Evolutionary conservation across 2,113 vertebrate genomes (phyloP), one percentile per base, ranked within the genome.

Genomic region (Lophius piscatorius): DNA sequence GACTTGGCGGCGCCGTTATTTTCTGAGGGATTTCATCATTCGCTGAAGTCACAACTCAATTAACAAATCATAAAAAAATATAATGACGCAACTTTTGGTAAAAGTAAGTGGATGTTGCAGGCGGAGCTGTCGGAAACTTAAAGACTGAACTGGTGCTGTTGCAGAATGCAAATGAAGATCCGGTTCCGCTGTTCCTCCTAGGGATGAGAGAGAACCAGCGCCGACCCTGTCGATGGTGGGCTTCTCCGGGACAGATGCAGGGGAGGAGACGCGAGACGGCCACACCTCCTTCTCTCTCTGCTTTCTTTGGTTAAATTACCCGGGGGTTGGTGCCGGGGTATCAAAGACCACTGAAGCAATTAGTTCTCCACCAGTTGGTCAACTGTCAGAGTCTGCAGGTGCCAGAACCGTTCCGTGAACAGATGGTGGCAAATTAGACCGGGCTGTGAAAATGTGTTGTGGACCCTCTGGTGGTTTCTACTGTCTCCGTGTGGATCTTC

Each of bases 331-430:
- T 60, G 65, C 66, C n/a, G 45, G 68, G 56, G 42, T 75, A 78
- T 63, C 64, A 50, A 76, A 82, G 77, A 72, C 60, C 42, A 57
- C 69, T 64, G 54, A 69, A 55, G 85, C 78, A 80, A 88, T 89
- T 88, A 73, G 64, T 86, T 85, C 77, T 77, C 61, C 73, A 75
- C 69, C 71, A 81, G 83, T 81, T 86, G 69, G 78, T 72, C 80
- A 76, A 78, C 78, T 74, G 76, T 78, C 71, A 73, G 82, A 79
- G 64, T 67, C 70, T 63, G 66, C 59, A 71, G 67, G 66, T 49
- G 2, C 34, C 72, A 50, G 67, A 68, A 52, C 50, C 40, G 26
- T 34, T 74, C 63, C 66, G 57, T 71, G 48, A 56, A 61, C 55
- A 74, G 68, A 72, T 50, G 69, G 62, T 54, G 70, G 61, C 56